These are phyloP conservation scores for Ceyx melanurus DNA, from an alignment of 2,113 vertebrate genomes.

Conservation along the genomic window DNA sequence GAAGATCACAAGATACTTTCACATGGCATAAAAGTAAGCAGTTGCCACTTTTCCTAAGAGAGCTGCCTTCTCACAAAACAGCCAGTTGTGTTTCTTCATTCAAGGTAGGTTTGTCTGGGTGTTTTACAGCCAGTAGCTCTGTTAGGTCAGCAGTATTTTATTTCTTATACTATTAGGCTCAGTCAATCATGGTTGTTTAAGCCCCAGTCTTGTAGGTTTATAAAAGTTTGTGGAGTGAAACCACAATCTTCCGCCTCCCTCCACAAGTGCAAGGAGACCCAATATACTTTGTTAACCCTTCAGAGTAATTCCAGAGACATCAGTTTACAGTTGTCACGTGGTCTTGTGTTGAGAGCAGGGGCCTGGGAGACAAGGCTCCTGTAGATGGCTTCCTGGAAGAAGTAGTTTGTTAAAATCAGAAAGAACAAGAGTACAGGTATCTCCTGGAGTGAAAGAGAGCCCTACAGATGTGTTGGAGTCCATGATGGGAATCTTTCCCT, in stretches of 20 bases:
- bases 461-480: not conserved
- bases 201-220: not conserved
- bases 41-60: not conserved
- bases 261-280: not conserved
- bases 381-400: not conserved
- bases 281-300: not conserved
- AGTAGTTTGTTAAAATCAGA: not conserved
- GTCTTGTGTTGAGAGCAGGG: not conserved
- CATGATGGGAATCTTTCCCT: not conserved
- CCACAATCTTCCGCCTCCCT: not conserved
- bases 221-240: slow-evolving; percentile 7
- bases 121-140: not conserved
- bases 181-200: not conserved
- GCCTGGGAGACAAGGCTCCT: not conserved
- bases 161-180: not conserved
- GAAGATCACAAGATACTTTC: not conserved
- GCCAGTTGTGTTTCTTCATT: not conserved
- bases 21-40: not conserved
- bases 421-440: not conserved
- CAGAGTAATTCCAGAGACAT: not conserved
- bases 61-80: not conserved
- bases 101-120: not conserved
- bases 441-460: not conserved
- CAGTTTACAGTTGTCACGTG: not conserved
- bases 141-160: not conserved